Base-by-base conservation (phyloP, 2,113 vertebrate genomes). In the Antechinus flavipes region DNA sequence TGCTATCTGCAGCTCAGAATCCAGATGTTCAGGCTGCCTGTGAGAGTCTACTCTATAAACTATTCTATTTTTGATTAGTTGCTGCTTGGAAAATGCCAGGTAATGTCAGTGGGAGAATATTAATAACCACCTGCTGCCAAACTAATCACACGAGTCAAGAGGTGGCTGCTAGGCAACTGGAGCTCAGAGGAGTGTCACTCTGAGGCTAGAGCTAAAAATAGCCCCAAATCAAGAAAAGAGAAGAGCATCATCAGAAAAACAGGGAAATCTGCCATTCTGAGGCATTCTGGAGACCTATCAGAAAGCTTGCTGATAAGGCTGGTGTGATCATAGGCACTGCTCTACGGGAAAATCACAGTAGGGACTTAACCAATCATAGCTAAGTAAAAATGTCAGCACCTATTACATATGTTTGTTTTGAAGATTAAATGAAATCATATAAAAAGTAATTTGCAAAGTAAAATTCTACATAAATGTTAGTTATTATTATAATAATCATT, bases 111-210 rank as follows among this genome's bases (percentile, higher is more conserved):
- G n/a, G 55, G 12, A 84, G 95, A 53, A 94, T 91, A 2, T 27
- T 53, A 10, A 24, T 46, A 95, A 3, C 93, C 0, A 47, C 93
- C 95, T 49, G 56, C 49, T 84, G 91, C 91, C 94, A 1, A 24
- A 96, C 96, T 22, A 76, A 42, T 2, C 97, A 0, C 3, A 0
- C 10, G 90, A 42, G 96, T 58, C 46, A 16, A 3, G 23, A 95
- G 35, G 92, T 1, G 68, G 98, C 98, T 98, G 98, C 98, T 98
- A 97, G 96, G 98, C 98, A 98, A 98, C 98, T 93, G 12, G 89
- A 91, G 95, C 97, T 93, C 0, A 0, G 93, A 27, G 3, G 93
- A 97, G 93, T 97, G 95, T 93, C 95, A 56, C 91, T 97, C 97
- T 0, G 0, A 93, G 97, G 98, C 98, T 96, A 89, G 50, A 0